A percentile compares a stretch with the other conserved stretches of the same genome.
phyloP scores from a whole-genome alignment of 2,113 vertebrate genomes.

The Euleptes europaea region DNA sequence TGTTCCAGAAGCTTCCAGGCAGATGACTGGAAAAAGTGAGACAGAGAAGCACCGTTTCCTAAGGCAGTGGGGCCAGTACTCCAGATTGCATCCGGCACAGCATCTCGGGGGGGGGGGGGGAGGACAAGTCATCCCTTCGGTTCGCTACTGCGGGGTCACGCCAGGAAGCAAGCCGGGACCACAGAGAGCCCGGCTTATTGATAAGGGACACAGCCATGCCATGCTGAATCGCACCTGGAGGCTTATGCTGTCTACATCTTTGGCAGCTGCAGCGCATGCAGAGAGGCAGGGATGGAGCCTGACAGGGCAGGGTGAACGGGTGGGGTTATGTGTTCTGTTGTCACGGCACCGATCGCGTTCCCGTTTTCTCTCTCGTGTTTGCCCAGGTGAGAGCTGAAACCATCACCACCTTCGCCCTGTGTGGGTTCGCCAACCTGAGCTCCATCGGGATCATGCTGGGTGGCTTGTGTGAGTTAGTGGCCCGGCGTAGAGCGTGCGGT shows the following conservation, averaged over 20 bases:
- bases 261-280: not conserved
- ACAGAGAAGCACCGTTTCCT: not conserved
- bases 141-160: not conserved
- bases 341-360: not conserved
- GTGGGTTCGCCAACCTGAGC: conserved; percentile 92
- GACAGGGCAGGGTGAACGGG: not conserved
- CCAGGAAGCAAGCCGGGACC: not conserved
- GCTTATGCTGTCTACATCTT: not conserved
- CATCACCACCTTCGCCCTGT: conserved; percentile 89
- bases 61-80: not conserved
- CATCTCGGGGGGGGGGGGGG: not conserved
- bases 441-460: conserved; percentile 92
- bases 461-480: conserved; percentile 83
- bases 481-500: accelerated
- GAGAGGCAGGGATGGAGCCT: not conserved
- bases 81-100: not conserved
- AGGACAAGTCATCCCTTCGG: not conserved
- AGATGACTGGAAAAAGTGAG: not conserved
- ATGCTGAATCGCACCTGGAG: not conserved
- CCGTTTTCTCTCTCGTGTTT: conserved; percentile 17
- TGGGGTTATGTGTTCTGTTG: not conserved
- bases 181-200: not conserved
- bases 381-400: conserved; percentile 86
- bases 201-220: too few species aligned
- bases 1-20: too few species aligned